Percentiles rank a stretch among this genome's conserved stretches.
Conservation (phyloP, 2,888 invertebrate species). For the Endotricha flammealis region DNA sequence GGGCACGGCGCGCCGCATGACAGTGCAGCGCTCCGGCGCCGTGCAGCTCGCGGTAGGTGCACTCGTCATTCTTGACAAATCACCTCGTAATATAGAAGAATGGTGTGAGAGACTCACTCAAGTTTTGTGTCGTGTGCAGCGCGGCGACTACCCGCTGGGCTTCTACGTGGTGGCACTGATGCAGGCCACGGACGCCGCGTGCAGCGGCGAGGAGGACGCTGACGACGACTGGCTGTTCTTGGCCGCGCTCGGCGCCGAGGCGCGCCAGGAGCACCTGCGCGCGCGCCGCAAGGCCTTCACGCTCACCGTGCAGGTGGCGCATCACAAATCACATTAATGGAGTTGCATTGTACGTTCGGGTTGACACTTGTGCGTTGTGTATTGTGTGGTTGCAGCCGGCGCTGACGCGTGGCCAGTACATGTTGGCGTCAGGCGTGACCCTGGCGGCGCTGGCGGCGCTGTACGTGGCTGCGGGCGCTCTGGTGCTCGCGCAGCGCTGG, state of each 20-base stretch:
- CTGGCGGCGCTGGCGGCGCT: conserved; percentile 45
- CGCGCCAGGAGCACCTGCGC: conserved; percentile 11
- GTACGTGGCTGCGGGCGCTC: conserved; percentile 50
- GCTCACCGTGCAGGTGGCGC: conserved; percentile 32
- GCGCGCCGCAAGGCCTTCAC: conserved; percentile 31
- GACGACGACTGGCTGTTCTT: conserved; percentile 49
- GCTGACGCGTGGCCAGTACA: conserved; percentile 51
- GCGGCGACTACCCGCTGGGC: conserved; percentile 45
- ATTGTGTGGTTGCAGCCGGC: conserved; percentile 37
- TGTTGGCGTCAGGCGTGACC: conserved; percentile 37
- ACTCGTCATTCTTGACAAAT: neutral
- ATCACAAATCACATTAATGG: too few relatives aligned
- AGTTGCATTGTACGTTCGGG: too few relatives aligned
- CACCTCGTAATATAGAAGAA: neutral
- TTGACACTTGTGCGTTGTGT: neutral
- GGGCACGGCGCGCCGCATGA: conserved; percentile 40
- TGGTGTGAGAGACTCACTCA: neutral
- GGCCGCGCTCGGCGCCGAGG: conserved; percentile 38
- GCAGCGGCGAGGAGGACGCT: conserved; percentile 31
- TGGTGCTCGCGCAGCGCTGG: conserved; percentile 57
- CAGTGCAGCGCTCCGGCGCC: conserved; percentile 54
- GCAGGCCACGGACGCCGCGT: conserved; percentile 34
- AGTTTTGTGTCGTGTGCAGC: conserved; percentile 28
- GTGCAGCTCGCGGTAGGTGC: conserved; percentile 49
- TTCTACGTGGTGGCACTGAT: conserved; percentile 52